Evolutionary conservation across 2,797 vertebrate genomes (phyloP).

Genomic region (Rousettus madagascariensis): DNA sequence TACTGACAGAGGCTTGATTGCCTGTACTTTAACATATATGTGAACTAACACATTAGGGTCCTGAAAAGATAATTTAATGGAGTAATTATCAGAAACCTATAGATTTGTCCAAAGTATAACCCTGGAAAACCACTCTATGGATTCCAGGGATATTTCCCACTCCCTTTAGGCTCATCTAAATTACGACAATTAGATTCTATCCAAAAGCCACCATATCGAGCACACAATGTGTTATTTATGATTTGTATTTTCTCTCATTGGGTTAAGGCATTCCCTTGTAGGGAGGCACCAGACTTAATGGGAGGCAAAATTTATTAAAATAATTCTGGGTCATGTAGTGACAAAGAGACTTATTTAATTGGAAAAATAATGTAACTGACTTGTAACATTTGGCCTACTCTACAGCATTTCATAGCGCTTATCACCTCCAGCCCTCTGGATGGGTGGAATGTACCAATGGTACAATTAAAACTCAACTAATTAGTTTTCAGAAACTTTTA

Average conservation of each 20-base stretch:
- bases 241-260: background rate
- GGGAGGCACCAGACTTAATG: background rate
- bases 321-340: no score
- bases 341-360: background rate
- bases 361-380: background rate
- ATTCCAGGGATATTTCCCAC: background rate
- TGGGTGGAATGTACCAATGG: background rate
- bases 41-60: background rate
- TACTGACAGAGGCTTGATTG: background rate
- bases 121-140: background rate
- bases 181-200: background rate
- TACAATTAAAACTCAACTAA: background rate
- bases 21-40: background rate
- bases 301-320: background rate
- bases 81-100: background rate
- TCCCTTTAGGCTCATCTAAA: background rate
- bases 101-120: background rate
- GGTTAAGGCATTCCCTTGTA: background rate
- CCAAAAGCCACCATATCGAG: background rate
- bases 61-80: background rate
- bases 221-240: background rate
- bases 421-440: background rate
- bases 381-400: background rate
- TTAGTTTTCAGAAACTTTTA: background rate
- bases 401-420: background rate